Evolutionary conservation across 2,113 vertebrate species (phyloP), one percentile per base, ranked within the genome.

Genomic region (Xyrauchen texanus): DNA sequence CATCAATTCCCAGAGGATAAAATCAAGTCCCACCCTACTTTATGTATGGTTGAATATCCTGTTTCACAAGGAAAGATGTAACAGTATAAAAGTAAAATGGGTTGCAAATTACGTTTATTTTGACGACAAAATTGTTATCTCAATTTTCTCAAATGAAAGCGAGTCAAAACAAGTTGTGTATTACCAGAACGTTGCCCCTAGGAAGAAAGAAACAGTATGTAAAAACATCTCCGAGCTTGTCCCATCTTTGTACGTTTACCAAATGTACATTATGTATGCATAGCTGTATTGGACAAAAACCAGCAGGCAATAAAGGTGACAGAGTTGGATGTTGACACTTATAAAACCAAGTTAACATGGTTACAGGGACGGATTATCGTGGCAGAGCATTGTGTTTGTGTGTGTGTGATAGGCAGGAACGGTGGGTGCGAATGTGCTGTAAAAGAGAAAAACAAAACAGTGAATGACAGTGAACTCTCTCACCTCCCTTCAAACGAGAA

Each of bases 281-380:
- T 47, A 67, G 67, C 52, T 46, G 52, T 16, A 58, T 10, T 61
- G 58, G 42, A 16, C 4, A 7, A 73, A 70, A 42, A 51, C 68
- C 51, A 70, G 77, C 57, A 10, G 77, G 12, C 16, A 4, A 42
- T 61, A 34, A 49, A 78, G 67, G 77, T 78, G 57, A 70, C n/a
- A 5, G 45, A 12, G 76, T 58, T 68, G 62, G 57, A 15, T 7
- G 8, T 63, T 63, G 46, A 62, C 67, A 69, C 67, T 68, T 34
- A 69, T n/a, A 60, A 78, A 70, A 61, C 57, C 9, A 42, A 53
- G 55, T 51, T 16, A 70, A 34, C 7, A 21, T 53, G 21, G 7
- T 6, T 55, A 8, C 46, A 44, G 55, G 21, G 4, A 16, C 6
- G 13, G 55, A 62, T 69, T 42, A 69, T 21, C 12, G 6, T 42